Conservation (phyloP, 1,140 invertebrate species). For the Zaprionus nigranus region DNA sequence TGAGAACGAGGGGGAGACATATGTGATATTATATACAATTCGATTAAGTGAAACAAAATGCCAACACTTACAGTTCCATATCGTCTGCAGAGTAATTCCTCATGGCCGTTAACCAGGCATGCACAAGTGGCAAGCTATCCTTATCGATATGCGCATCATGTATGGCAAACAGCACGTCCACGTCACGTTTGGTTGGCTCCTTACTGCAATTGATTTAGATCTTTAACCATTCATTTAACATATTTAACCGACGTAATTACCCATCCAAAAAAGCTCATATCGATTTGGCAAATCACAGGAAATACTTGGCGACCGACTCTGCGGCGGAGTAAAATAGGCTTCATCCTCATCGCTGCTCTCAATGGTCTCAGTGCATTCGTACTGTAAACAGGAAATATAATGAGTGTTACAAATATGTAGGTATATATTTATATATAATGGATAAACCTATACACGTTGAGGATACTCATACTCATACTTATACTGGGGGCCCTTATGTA, state of each 20-base stretch:
- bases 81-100: conserved; percentile 85
- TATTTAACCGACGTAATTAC: conserved; percentile 31
- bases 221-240: not conserved
- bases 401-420: not conserved
- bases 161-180: conserved; percentile 89
- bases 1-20: not conserved
- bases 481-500: no score
- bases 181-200: conserved; percentile 89
- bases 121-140: conserved; percentile 88
- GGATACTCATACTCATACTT: no score
- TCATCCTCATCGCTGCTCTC: conserved; percentile 66
- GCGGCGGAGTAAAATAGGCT: conserved; percentile 85
- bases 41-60: not conserved
- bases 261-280: conserved; percentile 72
- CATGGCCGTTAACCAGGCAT: conserved; percentile 88
- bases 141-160: conserved; percentile 85
- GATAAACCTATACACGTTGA: no score
- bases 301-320: conserved; percentile 80
- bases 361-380: conserved; percentile 46
- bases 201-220: conserved; percentile 84
- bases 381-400: conserved; percentile 5
- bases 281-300: conserved; percentile 35
- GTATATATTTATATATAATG: conserved; percentile 5
- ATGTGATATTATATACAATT: not conserved
- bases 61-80: conserved; percentile 85